phyloP scores from a whole-genome alignment of 2,888 invertebrate species.

The Cancer borealis region DNA sequence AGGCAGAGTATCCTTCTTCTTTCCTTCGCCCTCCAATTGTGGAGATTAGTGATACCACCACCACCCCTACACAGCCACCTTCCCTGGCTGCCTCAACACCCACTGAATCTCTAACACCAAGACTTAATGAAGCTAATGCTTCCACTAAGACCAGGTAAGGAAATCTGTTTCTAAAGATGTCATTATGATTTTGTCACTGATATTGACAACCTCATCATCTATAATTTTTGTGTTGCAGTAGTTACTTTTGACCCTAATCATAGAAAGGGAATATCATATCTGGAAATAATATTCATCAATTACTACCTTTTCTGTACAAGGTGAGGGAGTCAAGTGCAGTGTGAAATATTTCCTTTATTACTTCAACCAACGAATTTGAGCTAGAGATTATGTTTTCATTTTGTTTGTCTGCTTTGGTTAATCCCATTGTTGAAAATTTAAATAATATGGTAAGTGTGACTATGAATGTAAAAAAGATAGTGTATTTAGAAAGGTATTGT shows the following conservation, averaged over 20 bases:
- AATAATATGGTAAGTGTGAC: too few species aligned
- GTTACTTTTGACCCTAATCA: not conserved
- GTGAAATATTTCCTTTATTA: too few species aligned
- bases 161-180: not conserved
- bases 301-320: not conserved
- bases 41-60: slow-evolving; percentile 73
- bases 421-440: too few species aligned
- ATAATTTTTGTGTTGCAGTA: not conserved
- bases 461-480: too few species aligned
- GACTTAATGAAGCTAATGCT: slow-evolving; percentile 61
- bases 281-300: not conserved
- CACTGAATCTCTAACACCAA: slow-evolving; percentile 68
- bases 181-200: not conserved
- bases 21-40: slow-evolving; percentile 74
- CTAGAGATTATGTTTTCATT: too few species aligned
- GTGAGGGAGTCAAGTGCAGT: not conserved
- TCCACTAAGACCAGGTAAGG: slow-evolving; percentile 66
- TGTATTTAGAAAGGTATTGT: too few species aligned
- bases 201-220: not conserved
- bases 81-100: slow-evolving; percentile 72
- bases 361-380: too few species aligned
- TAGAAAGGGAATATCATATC: not conserved
- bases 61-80: slow-evolving; percentile 66
- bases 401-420: too few species aligned
- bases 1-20: slow-evolving; percentile 76